These are phyloP conservation scores for Cepaea nemoralis DNA, from an alignment of 1,140 invertebrate genomes.

Conservation along the genomic window DNA sequence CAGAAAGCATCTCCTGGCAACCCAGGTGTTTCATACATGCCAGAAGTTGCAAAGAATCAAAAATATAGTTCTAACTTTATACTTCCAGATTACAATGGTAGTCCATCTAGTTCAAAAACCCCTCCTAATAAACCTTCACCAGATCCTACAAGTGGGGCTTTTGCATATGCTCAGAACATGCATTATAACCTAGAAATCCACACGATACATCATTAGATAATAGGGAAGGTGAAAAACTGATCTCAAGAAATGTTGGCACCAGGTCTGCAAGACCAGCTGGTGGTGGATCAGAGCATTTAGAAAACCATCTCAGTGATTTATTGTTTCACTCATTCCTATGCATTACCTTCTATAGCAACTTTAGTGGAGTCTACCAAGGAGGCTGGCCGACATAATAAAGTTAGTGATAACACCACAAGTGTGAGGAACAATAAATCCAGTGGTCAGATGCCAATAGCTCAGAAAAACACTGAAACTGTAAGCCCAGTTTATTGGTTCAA, in stretches of 20 bases:
- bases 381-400: background rate
- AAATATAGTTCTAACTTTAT: background rate
- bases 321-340: background rate
- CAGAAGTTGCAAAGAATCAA: background rate
- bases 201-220: background rate
- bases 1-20: background rate
- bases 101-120: background rate
- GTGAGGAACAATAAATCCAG: background rate
- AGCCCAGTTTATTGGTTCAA: constrained; percentile 17
- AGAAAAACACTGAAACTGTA: background rate
- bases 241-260: background rate
- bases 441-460: background rate
- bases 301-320: background rate
- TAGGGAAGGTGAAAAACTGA: background rate
- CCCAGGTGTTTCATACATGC: background rate
- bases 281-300: background rate
- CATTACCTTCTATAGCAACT: background rate
- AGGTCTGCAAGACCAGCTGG: background rate
- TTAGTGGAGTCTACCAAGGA: background rate
- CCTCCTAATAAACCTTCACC: background rate
- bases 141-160: background rate
- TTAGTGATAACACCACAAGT: background rate
- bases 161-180: background rate
- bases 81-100: background rate
- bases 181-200: background rate